Evolutionary conservation across 64 coral and sea anemone species (phyloP).

Genomic region (Catalaphyllia jardinei): DNA sequence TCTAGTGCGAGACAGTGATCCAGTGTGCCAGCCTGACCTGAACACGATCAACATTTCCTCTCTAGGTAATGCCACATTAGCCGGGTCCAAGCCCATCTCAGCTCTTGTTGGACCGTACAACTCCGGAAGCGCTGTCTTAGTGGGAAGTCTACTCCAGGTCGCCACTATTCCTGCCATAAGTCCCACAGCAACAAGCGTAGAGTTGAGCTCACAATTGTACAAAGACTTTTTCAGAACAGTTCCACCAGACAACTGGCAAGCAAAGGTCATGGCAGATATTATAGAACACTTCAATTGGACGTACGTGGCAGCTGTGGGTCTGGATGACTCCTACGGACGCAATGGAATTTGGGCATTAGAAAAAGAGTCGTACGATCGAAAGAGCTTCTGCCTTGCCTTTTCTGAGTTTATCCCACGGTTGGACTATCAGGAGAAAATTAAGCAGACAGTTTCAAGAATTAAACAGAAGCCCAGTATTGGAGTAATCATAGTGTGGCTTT

Average conservation of each 20-base stretch:
- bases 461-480: background rate
- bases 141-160: slow-evolving; percentile 52
- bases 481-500: slow-evolving; percentile 54
- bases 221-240: slow-evolving; percentile 83
- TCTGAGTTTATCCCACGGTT: slow-evolving; percentile 41
- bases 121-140: slow-evolving; percentile 52
- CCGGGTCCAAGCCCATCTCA: background rate
- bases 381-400: slow-evolving; percentile 45
- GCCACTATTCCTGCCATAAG: slow-evolving; percentile 44
- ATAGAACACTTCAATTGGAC: slow-evolving; percentile 71
- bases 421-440: slow-evolving; percentile 44
- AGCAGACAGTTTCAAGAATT: slow-evolving; percentile 34
- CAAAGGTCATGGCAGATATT: slow-evolving; percentile 76
- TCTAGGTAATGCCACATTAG: background rate
- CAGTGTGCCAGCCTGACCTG: background rate
- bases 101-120: slow-evolving; percentile 53
- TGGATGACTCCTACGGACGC: slow-evolving; percentile 76
- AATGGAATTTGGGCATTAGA: slow-evolving; percentile 55
- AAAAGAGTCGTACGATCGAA: slow-evolving; percentile 24
- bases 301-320: slow-evolving; percentile 71
- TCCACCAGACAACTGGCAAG: slow-evolving; percentile 76
- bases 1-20: background rate
- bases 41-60: background rate
- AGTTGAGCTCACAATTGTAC: slow-evolving; percentile 46
- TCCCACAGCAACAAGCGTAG: slow-evolving; percentile 48